Evolutionary conservation across 2,797 vertebrate genomes (phyloP), one percentile per base, ranked within the genome.

Genomic region (Thaleichthys pacificus): DNA sequence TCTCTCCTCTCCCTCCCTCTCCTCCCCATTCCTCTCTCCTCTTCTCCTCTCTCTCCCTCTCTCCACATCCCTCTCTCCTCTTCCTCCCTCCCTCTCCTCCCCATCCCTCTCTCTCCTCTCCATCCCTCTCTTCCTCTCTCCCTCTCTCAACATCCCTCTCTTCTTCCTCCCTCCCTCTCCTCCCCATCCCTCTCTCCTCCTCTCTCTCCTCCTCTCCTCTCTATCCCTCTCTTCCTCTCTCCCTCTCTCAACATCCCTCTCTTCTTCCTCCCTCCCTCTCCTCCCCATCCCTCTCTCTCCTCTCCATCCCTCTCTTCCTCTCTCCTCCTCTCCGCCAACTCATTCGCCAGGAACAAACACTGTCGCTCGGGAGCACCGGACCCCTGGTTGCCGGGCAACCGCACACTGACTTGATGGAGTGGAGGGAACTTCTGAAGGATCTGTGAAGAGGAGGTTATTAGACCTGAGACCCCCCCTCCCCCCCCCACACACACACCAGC

Each of bases 331-430:
- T 82, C 74, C 62, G 80, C 83, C 77, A 81, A 89, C 90, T 93
- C 86, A 81, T 89, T 93, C 82, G 78, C 73, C 79, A 85, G 91
- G 92, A 93, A 93, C 92, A 93, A 92, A 92, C 91, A 88, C 85
- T 67, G 85, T 79, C 82, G 83, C 91, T 92, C 84, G 82, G 91
- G 91, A 93, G 92, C 91, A 88, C 90, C 87, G 89, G 92, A 92
- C 92, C 90, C 85, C 88, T 30, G 84, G 93, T 93, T 93, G 93
- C 93, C 54, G 77, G 82, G 93, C 92, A 94, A 93, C 93, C 91
- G 85, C 89, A 91, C 91, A 92, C 85, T 84, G 89, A 91, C 87
- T 88, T 89, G 91, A 93, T 91, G 86, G 89, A 93, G 90, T 85
- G 87, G 89, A 88, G 84, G 86, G 84, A 91, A 92, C 89, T 92